Conservation (phyloP, 2,888 invertebrate species). For the Drosophila neoperkinsi region DNA sequence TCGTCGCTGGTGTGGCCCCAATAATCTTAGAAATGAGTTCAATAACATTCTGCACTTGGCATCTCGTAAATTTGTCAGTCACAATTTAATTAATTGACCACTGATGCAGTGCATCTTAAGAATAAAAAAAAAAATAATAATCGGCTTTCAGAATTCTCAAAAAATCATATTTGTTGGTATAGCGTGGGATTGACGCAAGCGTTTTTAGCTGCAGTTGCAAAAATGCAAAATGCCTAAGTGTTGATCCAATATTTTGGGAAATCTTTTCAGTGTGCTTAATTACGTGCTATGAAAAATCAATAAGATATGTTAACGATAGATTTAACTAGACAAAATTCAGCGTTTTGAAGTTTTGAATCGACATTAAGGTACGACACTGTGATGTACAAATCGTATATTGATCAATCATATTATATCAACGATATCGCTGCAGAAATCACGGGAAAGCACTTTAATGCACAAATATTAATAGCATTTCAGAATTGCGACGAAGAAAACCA, state of each 20-base stretch:
- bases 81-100: slow-evolving; percentile 72
- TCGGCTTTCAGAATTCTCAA: slow-evolving; percentile 36
- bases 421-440: slow-evolving; percentile 14
- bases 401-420: slow-evolving; percentile 11
- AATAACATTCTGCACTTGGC: slow-evolving; percentile 71
- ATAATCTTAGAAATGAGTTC: slow-evolving; percentile 77
- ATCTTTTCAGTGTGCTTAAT: slow-evolving; percentile 20
- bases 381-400: not conserved
- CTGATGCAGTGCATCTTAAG: slow-evolving; percentile 61
- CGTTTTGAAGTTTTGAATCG: slow-evolving; percentile 5
- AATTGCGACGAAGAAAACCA: slow-evolving; percentile 30
- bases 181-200: slow-evolving; percentile 49
- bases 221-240: slow-evolving; percentile 10
- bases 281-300: slow-evolving; percentile 15
- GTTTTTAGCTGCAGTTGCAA: slow-evolving; percentile 30
- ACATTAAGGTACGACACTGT: slow-evolving; percentile 7
- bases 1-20: slow-evolving; percentile 68
- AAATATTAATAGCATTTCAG: slow-evolving; percentile 53
- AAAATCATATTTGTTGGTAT: slow-evolving; percentile 26
- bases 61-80: slow-evolving; percentile 76
- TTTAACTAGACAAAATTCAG: slow-evolving; percentile 19
- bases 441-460: slow-evolving; percentile 37
- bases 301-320: slow-evolving; percentile 15
- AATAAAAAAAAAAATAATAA: slow-evolving; percentile 20
- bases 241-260: slow-evolving; percentile 24